These are phyloP conservation scores for Thripadectes ignobilis DNA, from an alignment of 2,797 vertebrate species.

Conservation along the genomic window DNA sequence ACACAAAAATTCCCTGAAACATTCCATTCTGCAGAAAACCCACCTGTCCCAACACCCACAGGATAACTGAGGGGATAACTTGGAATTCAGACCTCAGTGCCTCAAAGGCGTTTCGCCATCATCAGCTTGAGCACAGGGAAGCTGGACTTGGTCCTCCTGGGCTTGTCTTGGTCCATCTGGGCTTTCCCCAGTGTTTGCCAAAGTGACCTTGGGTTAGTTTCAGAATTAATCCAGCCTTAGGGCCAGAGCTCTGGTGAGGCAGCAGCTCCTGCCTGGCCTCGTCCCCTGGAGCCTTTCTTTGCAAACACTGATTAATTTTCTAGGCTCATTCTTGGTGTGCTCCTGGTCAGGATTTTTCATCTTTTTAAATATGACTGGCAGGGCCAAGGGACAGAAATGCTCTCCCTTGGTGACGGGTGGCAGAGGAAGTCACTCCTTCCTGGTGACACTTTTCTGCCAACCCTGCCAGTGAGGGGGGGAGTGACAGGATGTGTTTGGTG, in stretches of 20 bases:
- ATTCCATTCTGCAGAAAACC: background rate
- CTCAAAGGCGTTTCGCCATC: background rate
- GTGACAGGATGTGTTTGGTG: background rate
- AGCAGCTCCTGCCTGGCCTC: background rate
- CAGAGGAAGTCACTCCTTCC: background rate
- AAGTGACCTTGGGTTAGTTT: background rate
- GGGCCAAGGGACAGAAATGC: background rate
- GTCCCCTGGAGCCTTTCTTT: background rate
- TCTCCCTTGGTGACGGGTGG: background rate
- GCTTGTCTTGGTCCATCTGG: background rate
- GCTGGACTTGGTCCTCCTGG: background rate
- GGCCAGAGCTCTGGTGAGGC: too few relatives aligned
- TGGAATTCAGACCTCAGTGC: rapidly evolving
- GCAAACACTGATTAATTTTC: background rate
- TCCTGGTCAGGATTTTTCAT: background rate
- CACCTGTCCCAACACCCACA: background rate
- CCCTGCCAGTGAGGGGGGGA: background rate
- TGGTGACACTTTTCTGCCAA: background rate
- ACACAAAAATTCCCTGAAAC: rapidly evolving
- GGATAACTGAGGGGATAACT: background rate
- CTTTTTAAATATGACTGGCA: background rate
- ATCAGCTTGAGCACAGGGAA: background rate
- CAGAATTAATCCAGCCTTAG: background rate
- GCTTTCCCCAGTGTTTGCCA: background rate
- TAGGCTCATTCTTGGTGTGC: background rate